Base-by-base conservation (phyloP, 1,140 invertebrate species). In the Polyergus mexicanus region DNA sequence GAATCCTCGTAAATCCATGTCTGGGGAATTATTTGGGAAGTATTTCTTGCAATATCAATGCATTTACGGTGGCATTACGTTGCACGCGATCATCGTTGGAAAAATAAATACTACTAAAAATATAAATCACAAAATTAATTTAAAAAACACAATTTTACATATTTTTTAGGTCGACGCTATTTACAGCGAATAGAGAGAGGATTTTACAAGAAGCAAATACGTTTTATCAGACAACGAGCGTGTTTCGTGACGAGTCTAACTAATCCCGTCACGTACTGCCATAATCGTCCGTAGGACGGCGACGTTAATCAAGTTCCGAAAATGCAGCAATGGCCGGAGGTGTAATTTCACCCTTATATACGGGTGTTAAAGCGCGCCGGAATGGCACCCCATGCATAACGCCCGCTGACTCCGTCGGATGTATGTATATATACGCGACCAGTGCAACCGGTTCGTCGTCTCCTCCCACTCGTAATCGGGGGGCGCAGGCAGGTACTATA, bases 291-390 rank as follows among this genome's bases (percentile, higher is more conserved):
- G 54, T 16, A 51, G 86, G 88, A 85, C 83, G 89, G 75, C 75
- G 69, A 60, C 86, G 88, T 90, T 92, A 92, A 92, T 92, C 89
- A 92, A 92, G 92, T 92, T 92, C 89, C 84, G 88, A 91, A 92
- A 92, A 92, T 91, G 88, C 92, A 87, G 81, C 84, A 91, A 90
- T 91, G 86, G 89, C 84, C 85, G 81, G 89, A 86, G 90, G 84
- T 88, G 91, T 90, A 88, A 90, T 91, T 91, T 90, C 90, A 81
- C 89, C 89, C 89, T 90, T 90, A 90, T 91, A 92, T 88, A 89
- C 87, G 89, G 89, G 89, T 90, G 91, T 92, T 92, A 91, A 91
- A 92, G 86, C 91, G 85, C 89, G 91, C 86, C 91, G 85, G 88
- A 92, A 91, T 90, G 91, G 90, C 91, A 90, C 89, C 91, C 88